Evolutionary conservation across 2,797 vertebrate genomes (phyloP).

Genomic region (Rhinogobio ventralis): DNA sequence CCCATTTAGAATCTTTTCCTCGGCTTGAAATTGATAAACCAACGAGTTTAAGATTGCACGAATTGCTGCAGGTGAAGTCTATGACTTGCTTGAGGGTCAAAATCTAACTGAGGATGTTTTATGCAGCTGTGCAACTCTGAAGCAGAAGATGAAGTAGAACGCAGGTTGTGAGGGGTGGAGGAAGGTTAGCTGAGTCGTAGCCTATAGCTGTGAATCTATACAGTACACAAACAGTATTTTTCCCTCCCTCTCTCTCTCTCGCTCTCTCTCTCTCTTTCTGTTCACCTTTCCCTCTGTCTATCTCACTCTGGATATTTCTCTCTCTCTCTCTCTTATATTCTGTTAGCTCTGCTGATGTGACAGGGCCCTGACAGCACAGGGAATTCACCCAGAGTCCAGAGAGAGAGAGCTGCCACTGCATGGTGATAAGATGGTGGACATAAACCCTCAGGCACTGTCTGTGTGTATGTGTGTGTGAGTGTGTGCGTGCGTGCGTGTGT

Average conservation of each 20-base stretch:
- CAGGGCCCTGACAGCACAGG: slow-evolving; percentile 50
- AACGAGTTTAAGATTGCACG: slow-evolving; percentile 17
- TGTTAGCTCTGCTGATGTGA: slow-evolving; percentile 47
- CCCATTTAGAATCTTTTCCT: background rate
- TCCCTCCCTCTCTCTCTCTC: background rate
- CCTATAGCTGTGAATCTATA: slow-evolving; percentile 52
- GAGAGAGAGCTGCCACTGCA: slow-evolving; percentile 58
- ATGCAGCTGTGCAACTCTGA: slow-evolving; percentile 41
- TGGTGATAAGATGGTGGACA: slow-evolving; percentile 62
- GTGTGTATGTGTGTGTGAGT: slow-evolving; percentile 33
- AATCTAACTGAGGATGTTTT: slow-evolving; percentile 52
- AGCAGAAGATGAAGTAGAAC: slow-evolving; percentile 20
- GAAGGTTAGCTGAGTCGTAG: slow-evolving; percentile 37
- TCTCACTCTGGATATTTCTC: slow-evolving; percentile 21
- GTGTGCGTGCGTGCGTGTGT: slow-evolving; percentile 14
- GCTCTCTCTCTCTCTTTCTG: slow-evolving; percentile 21
- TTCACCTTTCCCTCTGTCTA: slow-evolving; percentile 12
- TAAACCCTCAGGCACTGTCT: slow-evolving; percentile 56
- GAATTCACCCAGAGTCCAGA: slow-evolving; percentile 54
- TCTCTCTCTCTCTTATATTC: slow-evolving; percentile 49
- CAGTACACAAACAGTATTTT: slow-evolving; percentile 45
- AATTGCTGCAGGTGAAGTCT: slow-evolving; percentile 37
- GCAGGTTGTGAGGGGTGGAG: slow-evolving; percentile 28
- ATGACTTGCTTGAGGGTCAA: slow-evolving; percentile 42
- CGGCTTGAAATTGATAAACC: background rate